These are phyloP conservation scores for Brachionichthys hirsutus DNA, from an alignment of 2,113 vertebrate species.

Conservation along the genomic window DNA sequence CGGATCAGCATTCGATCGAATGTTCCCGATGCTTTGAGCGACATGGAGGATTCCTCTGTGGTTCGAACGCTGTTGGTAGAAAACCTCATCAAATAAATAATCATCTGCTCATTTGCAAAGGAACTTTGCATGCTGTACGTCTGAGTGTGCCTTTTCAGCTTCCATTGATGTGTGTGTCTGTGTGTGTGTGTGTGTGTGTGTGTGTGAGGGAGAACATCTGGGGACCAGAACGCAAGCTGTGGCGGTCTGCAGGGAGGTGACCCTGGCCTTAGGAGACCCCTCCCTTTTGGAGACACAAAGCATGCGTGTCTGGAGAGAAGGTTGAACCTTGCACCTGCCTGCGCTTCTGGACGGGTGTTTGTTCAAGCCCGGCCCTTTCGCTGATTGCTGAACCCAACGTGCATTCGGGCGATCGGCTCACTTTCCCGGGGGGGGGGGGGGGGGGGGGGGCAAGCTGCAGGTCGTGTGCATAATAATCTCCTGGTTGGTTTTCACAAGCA, in stretches of 20 bases:
- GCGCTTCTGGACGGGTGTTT: constrained; percentile 77
- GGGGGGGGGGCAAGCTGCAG: no score
- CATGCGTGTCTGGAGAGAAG: constrained; percentile 71
- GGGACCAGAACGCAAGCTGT: constrained; percentile 76
- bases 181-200: no score
- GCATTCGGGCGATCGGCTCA: background rate
- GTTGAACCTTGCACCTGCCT: constrained; percentile 79
- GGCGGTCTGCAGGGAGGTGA: constrained; percentile 83
- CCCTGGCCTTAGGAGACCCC: constrained; percentile 81
- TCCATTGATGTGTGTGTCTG: background rate
- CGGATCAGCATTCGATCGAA: no score
- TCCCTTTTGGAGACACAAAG: constrained; percentile 58
- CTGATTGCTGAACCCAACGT: constrained; percentile 63
- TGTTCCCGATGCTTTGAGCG: no score
- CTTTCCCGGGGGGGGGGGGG: no score
- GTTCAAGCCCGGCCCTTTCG: constrained; percentile 77
- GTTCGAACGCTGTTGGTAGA: no score
- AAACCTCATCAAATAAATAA: no score
- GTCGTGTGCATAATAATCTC: no score
- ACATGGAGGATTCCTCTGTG: no score
- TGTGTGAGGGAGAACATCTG: constrained; percentile 77
- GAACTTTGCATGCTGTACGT: background rate
- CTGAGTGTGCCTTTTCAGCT: constrained; percentile 12
- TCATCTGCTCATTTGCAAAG: no score
- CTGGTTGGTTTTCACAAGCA: no score